Evolutionary conservation across 2,113 vertebrate species (phyloP).

Genomic region (cattle (Bos taurus)): ARS-UCD2.0 NC_037336.1:35817501-35818000

Average conservation of each 20-base stretch:
- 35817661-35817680: not conserved
- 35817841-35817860: not conserved
- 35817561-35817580: not conserved
- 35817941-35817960: not conserved
- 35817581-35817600: not conserved
- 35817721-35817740: not conserved
- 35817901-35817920: not conserved
- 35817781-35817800: not conserved
- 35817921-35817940: not conserved
- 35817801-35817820: not conserved
- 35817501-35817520: not conserved
- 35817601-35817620: not conserved
- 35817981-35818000: not conserved
- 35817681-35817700: slow-evolving; percentile 5
- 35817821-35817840: not conserved
- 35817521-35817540: not conserved
- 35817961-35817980: not conserved
- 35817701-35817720: not conserved
- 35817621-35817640: not conserved
- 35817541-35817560: not conserved
- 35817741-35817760: not conserved
- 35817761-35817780: not conserved
- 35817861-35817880: not conserved
- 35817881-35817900: not conserved
- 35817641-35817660: not conserved